These are phyloP conservation scores for Spodoptera exigua DNA, from an alignment of 2,888 invertebrate species.

Conservation along the genomic window DNA sequence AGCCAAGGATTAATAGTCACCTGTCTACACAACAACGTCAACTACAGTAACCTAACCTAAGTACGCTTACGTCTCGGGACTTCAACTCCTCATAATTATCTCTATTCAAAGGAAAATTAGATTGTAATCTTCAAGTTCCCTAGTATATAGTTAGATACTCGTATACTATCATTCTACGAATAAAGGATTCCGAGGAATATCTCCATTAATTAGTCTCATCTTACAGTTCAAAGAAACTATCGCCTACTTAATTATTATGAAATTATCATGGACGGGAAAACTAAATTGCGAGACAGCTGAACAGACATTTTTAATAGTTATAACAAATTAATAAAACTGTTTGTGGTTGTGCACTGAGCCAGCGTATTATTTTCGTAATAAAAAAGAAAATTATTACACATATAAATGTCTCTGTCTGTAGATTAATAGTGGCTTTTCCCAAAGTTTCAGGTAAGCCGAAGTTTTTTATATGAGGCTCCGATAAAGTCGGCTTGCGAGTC, in stretches of 20 bases:
- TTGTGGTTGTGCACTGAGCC: constrained; percentile 13
- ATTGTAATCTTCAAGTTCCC: constrained; percentile 16
- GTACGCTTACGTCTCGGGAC: too few relatives aligned
- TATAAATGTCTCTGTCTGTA: constrained; percentile 47
- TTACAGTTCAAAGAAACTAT: constrained; percentile 1
- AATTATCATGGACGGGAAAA: background rate
- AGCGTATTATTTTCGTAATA: constrained; percentile 33
- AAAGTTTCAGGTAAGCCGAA: constrained; percentile 34
- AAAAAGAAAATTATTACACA: constrained; percentile 36
- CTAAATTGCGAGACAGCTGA: background rate
- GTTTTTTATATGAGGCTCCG: constrained; percentile 30
- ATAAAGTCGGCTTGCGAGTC: constrained; percentile 7
- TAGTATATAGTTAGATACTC: constrained; percentile 17
- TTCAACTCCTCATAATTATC: constrained; percentile 5
- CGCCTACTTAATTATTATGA: background rate
- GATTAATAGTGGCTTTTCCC: constrained; percentile 45
- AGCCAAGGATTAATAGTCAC: too few relatives aligned
- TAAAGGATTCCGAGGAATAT: constrained; percentile 15
- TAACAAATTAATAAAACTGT: constrained; percentile 12
- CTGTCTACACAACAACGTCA: too few relatives aligned
- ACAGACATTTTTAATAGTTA: constrained; percentile 1
- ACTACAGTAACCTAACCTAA: too few relatives aligned
- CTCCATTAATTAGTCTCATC: constrained; percentile 22
- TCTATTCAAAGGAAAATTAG: constrained; percentile 24
- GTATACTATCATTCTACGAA: constrained; percentile 31